Base-by-base conservation (phyloP, 2,113 vertebrate genomes). In the Camelus dromedarius region DNA sequence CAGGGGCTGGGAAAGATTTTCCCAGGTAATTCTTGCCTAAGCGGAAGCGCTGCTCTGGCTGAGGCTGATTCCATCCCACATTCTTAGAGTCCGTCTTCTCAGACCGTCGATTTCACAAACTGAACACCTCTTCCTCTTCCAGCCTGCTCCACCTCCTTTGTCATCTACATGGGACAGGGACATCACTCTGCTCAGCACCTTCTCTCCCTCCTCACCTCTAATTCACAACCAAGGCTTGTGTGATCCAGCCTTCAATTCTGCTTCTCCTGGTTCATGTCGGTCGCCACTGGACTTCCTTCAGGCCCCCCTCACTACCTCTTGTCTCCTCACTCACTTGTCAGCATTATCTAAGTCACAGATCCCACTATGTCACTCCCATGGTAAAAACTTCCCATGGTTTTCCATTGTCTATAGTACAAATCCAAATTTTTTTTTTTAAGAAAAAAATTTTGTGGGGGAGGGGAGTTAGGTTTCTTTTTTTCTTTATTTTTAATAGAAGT, bases 1-100 rank as follows among this genome's bases (percentile, higher is more conserved):
- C 38, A 38, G 66, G 20, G 20, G 30, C 54, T n/a, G 24, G 28
- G 58, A 32, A 72, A 42, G 30, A 32, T 62, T 32, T 70, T 58
- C 70, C 52, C 60, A 50, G 58, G 32, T 38, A 50, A 46, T n/a
- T 32, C 54, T 60, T n/a, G 24, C 24, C 8, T 35, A 24, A 62
- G 9, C 3, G 3, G 35, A 38, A 56, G 35, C 6, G 4, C 50
- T 56, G 32, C 35, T 46, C 18, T 30, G 22, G 12, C 28, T 38
- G 50, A 12, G 2, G 1, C 30, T 6, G 28, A 22, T 32, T 66
- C 15, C n/a, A 2, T 18, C 16, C 16, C 11, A 1, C 15, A 4
- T 54, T 64, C 28, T 82, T 67, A 75, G 88, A 28, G 52, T 60
- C 32, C 72, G 52, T 66, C 66, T 84, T 52, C 69, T 64, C 20